phyloP scores from a whole-genome alignment of 2,888 invertebrate species.

The Eupithecia dodoneata region DNA sequence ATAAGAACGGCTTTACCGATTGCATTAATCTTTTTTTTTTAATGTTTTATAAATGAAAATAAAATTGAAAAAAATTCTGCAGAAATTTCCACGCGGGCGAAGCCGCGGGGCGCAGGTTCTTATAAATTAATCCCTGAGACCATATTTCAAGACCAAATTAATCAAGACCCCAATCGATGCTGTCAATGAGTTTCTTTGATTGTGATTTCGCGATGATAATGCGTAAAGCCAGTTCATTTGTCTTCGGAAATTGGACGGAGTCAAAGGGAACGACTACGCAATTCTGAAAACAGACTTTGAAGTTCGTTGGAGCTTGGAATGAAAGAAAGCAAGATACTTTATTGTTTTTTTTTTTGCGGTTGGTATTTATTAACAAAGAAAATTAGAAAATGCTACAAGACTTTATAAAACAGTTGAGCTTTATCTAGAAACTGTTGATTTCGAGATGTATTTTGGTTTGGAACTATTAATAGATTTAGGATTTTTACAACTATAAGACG shows the following conservation, averaged over 20 bases:
- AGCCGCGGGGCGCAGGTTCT: no score
- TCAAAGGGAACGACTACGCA: conserved; percentile 25
- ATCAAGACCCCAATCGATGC: conserved; percentile 16
- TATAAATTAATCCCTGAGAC: not conserved
- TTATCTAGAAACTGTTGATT: no score
- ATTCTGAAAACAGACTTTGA: conserved; percentile 3
- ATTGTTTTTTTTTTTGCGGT: not conserved
- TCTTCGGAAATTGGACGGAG: conserved; percentile 31
- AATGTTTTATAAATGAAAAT: no score
- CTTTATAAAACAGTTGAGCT: no score
- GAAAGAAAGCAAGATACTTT: not conserved
- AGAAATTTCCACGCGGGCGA: no score
- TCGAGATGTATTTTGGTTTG: no score
- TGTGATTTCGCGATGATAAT: conserved; percentile 29
- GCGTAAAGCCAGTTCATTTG: conserved; percentile 26
- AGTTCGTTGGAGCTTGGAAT: conserved; percentile 1
- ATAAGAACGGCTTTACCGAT: no score
- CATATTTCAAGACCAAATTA: conserved; percentile 12
- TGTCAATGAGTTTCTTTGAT: conserved; percentile 27
- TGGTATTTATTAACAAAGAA: not conserved
- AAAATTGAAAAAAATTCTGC: no score
- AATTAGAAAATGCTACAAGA: no score
- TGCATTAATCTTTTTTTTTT: no score
- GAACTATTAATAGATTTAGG: no score
- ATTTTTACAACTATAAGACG: no score